Evolutionary conservation across 2,888 invertebrate species (phyloP), one percentile per base, ranked within the genome.

Genomic region (Diarsia brunnea): DNA sequence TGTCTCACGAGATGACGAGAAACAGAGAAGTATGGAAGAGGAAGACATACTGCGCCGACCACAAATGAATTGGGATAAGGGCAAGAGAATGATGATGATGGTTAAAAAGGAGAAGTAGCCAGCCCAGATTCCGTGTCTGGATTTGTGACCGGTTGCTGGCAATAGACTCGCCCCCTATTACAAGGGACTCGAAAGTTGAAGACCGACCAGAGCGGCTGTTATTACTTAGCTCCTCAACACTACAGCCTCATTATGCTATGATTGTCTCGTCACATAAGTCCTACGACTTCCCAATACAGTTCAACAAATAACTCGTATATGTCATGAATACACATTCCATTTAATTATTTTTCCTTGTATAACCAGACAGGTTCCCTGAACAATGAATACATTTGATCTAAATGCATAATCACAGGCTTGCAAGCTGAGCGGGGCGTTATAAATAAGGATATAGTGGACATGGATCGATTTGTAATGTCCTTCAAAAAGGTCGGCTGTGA

Each of bases 391-490:
- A 60, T 31, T 31, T 31, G 11, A 27, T 31, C 31, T 60, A 60
- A 19, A 60, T 60, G 60, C 60, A 60, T 19, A 31, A 60, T 31
- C 27, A 19, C 4, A 11, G 10, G 27, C 1, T 60, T 60, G 19
- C 31, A 31, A 60, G 19, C 60, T 19, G 31, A 60, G 24, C 8
- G 1, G 27, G 16, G 58, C 19, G 27, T 60, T 10, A 8, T 60
- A 31, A 19, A 60, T 27, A 19, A 31, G 31, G 19, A 27, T 10
- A 31, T 10, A 27, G 19, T 4, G 4, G 0, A 58, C 16, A 27
- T 60, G 58, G 58, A 60, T 60, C 58, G 27, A 60, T 27, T 58
- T 0, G 27, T 27, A 60, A 60, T 60, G 58, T 60, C 58, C 58
- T 60, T 60, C 58, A 1, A 60, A 27, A 27, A 60, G 58, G 58